Conservation (phyloP, 2,888 invertebrate genomes). For the Leptinotarsa juncta region DNA sequence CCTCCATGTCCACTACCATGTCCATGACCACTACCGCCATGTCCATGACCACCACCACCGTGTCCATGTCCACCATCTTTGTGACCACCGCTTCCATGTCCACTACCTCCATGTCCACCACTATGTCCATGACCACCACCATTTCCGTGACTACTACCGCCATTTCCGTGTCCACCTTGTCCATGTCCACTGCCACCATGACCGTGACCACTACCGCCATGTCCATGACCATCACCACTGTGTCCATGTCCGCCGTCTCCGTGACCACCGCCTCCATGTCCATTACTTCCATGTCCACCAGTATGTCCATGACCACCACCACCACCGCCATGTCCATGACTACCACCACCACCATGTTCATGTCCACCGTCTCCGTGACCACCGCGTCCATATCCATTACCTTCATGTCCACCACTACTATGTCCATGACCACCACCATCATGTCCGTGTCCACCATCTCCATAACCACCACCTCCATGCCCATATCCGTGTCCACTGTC, state of each 20-base stretch:
- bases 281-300: not conserved
- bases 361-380: not conserved
- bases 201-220: not conserved
- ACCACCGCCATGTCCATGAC: not conserved
- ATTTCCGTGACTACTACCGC: constrained; percentile 26
- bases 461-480: not conserved
- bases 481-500: not conserved
- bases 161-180: not conserved
- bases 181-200: not conserved
- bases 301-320: not conserved
- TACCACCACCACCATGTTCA: not conserved
- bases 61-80: no score
- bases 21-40: not conserved
- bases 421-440: not conserved
- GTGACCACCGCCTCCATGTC: not conserved
- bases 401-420: not conserved
- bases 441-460: not conserved
- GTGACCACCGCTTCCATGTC: not conserved
- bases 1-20: not conserved
- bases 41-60: no score
- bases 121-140: not conserved
- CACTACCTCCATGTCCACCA: not conserved
- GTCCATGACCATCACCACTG: constrained; percentile 26
- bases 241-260: not conserved
- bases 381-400: not conserved